Conservation (phyloP, 2,113 vertebrate species). For the Rhabdomys dilectus region DNA sequence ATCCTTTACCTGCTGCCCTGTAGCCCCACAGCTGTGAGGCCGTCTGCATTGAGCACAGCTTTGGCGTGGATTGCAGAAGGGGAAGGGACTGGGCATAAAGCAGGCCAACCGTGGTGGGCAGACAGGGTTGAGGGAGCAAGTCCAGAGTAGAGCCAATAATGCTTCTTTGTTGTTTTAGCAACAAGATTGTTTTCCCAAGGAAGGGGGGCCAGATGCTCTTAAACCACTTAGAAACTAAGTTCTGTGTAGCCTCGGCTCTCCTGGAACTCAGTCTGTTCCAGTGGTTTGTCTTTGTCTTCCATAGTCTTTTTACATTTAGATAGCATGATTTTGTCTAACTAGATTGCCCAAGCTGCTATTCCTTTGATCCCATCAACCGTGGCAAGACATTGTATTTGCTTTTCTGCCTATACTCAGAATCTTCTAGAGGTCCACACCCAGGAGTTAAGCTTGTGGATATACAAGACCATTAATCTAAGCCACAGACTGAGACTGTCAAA, state of each 20-base stretch:
- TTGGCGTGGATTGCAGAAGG: not conserved
- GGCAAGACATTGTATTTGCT: not conserved
- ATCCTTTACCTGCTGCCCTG: not conserved
- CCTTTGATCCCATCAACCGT: not conserved
- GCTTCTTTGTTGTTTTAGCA: not conserved
- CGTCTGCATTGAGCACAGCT: not conserved
- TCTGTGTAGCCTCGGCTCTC: not conserved
- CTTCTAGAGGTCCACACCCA: not conserved
- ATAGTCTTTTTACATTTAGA: not conserved
- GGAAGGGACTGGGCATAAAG: not conserved
- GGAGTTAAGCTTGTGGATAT: not conserved
- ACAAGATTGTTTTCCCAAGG: not conserved
- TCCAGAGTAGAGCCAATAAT: not conserved
- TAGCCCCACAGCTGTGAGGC: not conserved
- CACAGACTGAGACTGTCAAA: not conserved
- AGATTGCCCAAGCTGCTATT: not conserved
- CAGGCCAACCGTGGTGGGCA: not conserved
- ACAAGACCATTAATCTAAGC: not conserved
- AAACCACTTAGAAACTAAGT: not conserved
- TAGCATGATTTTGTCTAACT: not conserved
- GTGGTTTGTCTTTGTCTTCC: not conserved
- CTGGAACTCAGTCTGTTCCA: not conserved
- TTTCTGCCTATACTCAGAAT: conserved; percentile 12
- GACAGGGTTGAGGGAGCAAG: not conserved
- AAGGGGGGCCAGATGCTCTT: not conserved